Base-by-base conservation (phyloP, 30 jellyfish, hydroid and myxozoan species). In the Hydra vulgaris region DNA sequence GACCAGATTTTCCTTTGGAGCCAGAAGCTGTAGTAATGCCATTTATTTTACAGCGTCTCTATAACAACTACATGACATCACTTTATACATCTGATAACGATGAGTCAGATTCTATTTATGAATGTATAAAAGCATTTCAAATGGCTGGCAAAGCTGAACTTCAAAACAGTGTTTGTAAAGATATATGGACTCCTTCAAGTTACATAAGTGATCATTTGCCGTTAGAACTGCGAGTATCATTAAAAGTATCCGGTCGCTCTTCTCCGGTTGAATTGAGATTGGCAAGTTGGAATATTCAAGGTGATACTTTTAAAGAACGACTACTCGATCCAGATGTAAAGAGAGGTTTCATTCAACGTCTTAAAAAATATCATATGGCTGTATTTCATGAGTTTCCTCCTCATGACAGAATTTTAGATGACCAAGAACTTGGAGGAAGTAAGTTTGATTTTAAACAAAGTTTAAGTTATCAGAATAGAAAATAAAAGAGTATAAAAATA, bases 1-100 rank as follows among this genome's bases (percentile, higher is more conserved):
- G 85, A 20, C 85, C 85, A 26, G 85, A 78, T 78, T 78, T 78
- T 22, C 85, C 85, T 23, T 54, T 78, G 18, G 85, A 78, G n/a
- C 85, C 85, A 23, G 85, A 78, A 78, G 78, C 78, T 8, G 77
- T 78, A 17, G 68, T 78, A 52, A 54, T 54, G 40, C 85, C 85
- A 61, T 27, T 78, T 27, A 78, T 69, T 12, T 24, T 78, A 1
- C 85, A 78, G 54, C 61, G 85, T 7, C 85, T 78, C 17, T 78
- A 78, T 23, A 78, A 78, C 78, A 78, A 78, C 55, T 78, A 78
- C 55, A 78, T 78, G 85, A 66, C 75, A 23, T 54, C 85, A n/a
- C 66, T 78, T 23, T 78, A 78, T 40, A 53, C 85, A 0, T 78
- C 85, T 19, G 85, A 78, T 17, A 40, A 61, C 18, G 85, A 61